Conservation (phyloP, 2,797 vertebrate species). For the Pagetopsis macropterus region DNA sequence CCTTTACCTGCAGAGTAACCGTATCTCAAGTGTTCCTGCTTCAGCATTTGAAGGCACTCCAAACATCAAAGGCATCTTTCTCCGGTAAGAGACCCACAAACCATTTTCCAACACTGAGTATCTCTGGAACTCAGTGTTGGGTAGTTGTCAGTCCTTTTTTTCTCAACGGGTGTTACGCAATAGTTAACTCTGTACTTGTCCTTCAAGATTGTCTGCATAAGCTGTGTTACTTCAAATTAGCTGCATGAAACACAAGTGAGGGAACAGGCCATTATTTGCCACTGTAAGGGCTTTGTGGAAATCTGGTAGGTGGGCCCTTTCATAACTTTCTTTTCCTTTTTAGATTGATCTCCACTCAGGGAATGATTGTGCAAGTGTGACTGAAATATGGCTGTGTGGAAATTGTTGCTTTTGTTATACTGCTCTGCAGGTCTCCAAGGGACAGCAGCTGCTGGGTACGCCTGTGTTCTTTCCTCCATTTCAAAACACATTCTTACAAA, state of each 20-base stretch:
- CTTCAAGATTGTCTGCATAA: neutral
- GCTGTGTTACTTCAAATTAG: slow-evolving; percentile 15
- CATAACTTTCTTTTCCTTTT: slow-evolving; percentile 19
- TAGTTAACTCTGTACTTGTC: neutral
- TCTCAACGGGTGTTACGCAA: neutral
- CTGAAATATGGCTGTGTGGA: slow-evolving; percentile 11
- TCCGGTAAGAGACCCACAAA: slow-evolving; percentile 83
- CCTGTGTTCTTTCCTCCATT: neutral
- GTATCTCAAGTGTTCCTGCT: slow-evolving; percentile 86
- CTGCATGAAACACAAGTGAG: neutral
- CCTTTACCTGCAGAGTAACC: slow-evolving; percentile 93
- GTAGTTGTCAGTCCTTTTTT: neutral
- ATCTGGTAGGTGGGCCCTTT: slow-evolving; percentile 6
- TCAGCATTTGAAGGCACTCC: slow-evolving; percentile 92
- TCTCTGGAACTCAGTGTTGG: neutral
- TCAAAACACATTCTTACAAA: neutral
- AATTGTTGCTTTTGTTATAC: slow-evolving; percentile 12
- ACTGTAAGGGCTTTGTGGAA: neutral
- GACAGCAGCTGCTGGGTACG: neutral
- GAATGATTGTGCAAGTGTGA: slow-evolving; percentile 14
- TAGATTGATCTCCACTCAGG: slow-evolving; percentile 24
- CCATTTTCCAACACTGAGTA: no score
- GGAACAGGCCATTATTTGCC: neutral
- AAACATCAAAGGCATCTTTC: slow-evolving; percentile 95
- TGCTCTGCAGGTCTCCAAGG: neutral